These are phyloP conservation scores for Protobothrops mucrosquamatus DNA, from an alignment of 2,113 vertebrate genomes.

Conservation along the genomic window DNA sequence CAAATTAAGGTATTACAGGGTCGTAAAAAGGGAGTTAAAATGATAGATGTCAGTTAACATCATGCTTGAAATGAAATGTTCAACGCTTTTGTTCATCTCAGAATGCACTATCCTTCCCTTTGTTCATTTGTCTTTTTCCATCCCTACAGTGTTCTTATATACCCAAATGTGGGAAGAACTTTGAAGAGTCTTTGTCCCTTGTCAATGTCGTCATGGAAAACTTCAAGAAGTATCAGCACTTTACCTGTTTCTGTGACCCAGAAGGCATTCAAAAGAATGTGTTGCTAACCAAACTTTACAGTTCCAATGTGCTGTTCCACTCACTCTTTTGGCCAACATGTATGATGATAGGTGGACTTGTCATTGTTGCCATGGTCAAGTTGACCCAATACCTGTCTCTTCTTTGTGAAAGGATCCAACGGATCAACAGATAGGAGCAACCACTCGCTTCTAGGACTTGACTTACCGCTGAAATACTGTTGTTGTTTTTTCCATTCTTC, in stretches of 20 bases:
- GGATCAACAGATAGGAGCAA: slow-evolving; percentile 82
- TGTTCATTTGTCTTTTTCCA: slow-evolving; percentile 12
- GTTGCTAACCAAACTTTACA: slow-evolving; percentile 87
- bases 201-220: slow-evolving; percentile 86
- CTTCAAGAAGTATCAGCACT: slow-evolving; percentile 81
- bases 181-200: slow-evolving; percentile 74
- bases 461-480: slow-evolving; percentile 73
- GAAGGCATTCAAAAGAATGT: slow-evolving; percentile 79
- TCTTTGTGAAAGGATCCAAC: slow-evolving; percentile 83
- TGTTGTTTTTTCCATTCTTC: slow-evolving; percentile 79
- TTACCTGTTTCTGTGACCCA: slow-evolving; percentile 85
- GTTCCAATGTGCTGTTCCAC: slow-evolving; percentile 81
- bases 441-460: slow-evolving; percentile 33
- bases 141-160: slow-evolving; percentile 86
- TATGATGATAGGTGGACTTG: slow-evolving; percentile 81
- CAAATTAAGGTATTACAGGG: not conserved
- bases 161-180: slow-evolving; percentile 88
- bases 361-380: slow-evolving; percentile 91
- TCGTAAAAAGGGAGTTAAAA: not conserved
- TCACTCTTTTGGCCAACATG: slow-evolving; percentile 92
- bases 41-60: not conserved
- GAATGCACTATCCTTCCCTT: not conserved
- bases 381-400: slow-evolving; percentile 93
- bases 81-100: not conserved
- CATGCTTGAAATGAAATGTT: not conserved